Percentiles rank a stretch among this genome's conserved stretches.
phyloP scores from a whole-genome alignment of 2,797 vertebrate species.

The Cuniculus paca region DNA sequence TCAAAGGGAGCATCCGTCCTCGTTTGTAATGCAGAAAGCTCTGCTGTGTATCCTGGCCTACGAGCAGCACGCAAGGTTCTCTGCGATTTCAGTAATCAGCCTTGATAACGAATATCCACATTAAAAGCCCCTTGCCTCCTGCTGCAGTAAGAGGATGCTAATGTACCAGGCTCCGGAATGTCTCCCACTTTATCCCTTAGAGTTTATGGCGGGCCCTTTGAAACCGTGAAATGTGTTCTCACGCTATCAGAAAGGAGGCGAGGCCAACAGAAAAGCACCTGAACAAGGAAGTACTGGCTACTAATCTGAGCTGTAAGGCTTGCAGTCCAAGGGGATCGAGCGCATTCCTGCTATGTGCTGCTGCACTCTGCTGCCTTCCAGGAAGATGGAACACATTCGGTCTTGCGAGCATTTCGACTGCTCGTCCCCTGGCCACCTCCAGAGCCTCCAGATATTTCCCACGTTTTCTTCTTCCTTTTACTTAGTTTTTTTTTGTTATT shows the following conservation, averaged over 20 bases:
- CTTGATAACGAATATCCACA: constrained; percentile 55
- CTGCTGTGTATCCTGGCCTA: background rate
- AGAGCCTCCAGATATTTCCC: background rate
- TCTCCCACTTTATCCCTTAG: constrained; percentile 38
- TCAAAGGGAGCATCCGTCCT: too few relatives aligned
- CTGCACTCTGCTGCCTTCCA: background rate
- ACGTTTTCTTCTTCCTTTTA: background rate
- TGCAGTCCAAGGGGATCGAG: constrained; percentile 28
- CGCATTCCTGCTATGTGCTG: background rate
- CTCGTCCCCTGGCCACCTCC: background rate
- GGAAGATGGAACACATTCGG: background rate
- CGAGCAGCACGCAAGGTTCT: background rate
- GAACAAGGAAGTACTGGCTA: constrained; percentile 11
- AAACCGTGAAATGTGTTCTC: constrained; percentile 33
- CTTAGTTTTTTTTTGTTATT: background rate
- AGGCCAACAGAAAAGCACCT: constrained; percentile 10
- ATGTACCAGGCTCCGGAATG: constrained; percentile 44
- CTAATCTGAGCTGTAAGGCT: background rate
- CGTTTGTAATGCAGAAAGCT: too few relatives aligned
- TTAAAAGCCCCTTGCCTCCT: constrained; percentile 55
- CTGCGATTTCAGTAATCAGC: constrained; percentile 23
- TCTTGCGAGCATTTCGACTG: background rate
- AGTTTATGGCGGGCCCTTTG: constrained; percentile 29
- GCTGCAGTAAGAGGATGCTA: constrained; percentile 31
- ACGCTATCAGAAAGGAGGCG: constrained; percentile 18